Conservation (phyloP, 2,113 vertebrate species). For the Bubalus kerabau region DNA sequence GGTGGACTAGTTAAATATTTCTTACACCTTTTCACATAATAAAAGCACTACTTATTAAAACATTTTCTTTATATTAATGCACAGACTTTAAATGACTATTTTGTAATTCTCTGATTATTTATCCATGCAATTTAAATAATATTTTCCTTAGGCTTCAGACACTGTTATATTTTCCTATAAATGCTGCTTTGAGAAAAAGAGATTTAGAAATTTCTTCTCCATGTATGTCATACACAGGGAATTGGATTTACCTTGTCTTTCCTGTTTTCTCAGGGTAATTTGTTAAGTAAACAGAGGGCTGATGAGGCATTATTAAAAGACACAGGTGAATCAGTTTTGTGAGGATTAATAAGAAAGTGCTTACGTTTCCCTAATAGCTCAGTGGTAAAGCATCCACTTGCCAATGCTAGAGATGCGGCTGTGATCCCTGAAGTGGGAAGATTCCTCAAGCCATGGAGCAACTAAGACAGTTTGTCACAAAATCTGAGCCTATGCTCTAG, state of each 20-base stretch:
- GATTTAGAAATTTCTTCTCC: background rate
- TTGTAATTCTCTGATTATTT: background rate
- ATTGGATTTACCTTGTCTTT: background rate
- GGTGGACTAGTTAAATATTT: too few relatives aligned
- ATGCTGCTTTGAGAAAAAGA: background rate
- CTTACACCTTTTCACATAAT: background rate
- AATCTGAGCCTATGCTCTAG: background rate
- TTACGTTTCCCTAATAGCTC: fast-evolving
- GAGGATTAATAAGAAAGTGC: background rate
- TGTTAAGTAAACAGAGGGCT: background rate
- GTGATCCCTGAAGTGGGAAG: background rate
- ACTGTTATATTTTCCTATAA: background rate
- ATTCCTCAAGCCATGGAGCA: background rate
- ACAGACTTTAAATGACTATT: background rate
- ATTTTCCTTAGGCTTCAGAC: background rate
- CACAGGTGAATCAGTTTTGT: background rate
- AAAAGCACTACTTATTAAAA: background rate
- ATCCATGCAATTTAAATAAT: background rate
- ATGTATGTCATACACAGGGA: background rate
- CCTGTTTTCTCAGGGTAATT: background rate
- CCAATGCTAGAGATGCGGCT: fast-evolving
- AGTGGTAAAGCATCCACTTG: background rate
- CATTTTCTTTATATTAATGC: background rate
- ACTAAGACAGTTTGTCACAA: background rate
- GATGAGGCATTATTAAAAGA: background rate